Conservation (phyloP, 2,797 vertebrate genomes). For the Anguilla marmorata region DNA sequence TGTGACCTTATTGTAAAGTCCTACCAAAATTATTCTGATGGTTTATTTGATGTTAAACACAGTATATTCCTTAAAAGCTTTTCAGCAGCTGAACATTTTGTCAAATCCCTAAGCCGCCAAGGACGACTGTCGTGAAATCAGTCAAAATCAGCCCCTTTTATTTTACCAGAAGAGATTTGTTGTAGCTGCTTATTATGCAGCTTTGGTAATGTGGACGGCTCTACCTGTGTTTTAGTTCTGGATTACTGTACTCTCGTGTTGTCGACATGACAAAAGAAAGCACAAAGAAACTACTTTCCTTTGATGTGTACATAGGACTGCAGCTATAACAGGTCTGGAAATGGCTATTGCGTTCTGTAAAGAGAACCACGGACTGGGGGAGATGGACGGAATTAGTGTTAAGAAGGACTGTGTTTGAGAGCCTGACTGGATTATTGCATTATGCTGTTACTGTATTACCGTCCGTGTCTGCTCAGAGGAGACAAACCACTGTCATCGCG, state of each 20-base stretch:
- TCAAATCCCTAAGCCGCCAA: background rate
- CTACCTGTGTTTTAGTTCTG: background rate
- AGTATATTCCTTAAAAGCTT: background rate
- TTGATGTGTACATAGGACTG: background rate
- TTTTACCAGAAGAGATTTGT: background rate
- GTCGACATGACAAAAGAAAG: background rate
- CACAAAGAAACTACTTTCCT: background rate
- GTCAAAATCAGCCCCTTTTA: background rate
- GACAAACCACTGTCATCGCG: background rate
- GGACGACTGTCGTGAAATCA: background rate
- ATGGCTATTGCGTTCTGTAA: background rate
- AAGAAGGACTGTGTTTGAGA: background rate
- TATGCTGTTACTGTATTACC: background rate
- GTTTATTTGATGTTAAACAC: background rate
- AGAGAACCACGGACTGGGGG: background rate
- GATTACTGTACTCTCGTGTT: background rate
- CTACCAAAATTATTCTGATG: too few species aligned
- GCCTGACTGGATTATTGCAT: constrained; percentile 5
- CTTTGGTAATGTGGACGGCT: background rate
- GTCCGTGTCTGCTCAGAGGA: background rate
- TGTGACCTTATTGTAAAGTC: too few species aligned
- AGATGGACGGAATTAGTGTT: background rate
- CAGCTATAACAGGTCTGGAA: background rate
- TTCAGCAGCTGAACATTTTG: background rate
- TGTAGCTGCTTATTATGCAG: background rate